Base-by-base conservation (phyloP, 2,113 vertebrate species). In the Thermophis baileyi region DNA sequence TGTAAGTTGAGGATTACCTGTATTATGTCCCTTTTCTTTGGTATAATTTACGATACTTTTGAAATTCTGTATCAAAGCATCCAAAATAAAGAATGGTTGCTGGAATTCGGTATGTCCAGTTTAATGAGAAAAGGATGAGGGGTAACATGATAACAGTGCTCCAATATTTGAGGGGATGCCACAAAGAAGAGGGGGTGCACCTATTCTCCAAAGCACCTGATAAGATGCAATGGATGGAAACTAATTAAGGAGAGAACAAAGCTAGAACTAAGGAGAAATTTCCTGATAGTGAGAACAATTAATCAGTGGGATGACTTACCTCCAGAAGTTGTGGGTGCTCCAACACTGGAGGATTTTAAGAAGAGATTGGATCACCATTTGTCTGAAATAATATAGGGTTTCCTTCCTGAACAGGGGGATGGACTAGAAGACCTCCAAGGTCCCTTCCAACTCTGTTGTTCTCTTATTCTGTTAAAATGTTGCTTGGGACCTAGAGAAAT, bases 401-500 rank as follows among this genome's bases (percentile, higher is more conserved):
- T n/a, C n/a, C n/a, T n/a, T n/a, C n/a, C 1, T 69, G 27, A n/a
- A 1, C 30, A 69, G 12, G 60, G 60, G 30, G 30, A 6, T 69
- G 63, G 30, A 69, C 63, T 69, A 35, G 30, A n/a, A n/a, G 60
- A 63, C 11, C 27, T 63, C 27, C 11, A n/a, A 69, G 63, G 30
- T n/a, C 5, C 0, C 4, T 69, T n/a, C 30, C 60, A n/a, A n/a
- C 27, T 16, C 63, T 69, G 63, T 6, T 69, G 14, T 69, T 69
- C 24, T 57, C 24, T 57, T 57, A 57, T 25, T 57, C 63, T 69
- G 12, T 69, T 69, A 89, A 88, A 93, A 85, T 92, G 85, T 51
- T 89, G 74, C 88, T 94, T 87, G 89, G 90, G 81, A 92, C 86
- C 16, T 14, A 50, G 55, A 90, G 90, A 89, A 93, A 89, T 16